Conservation (phyloP, 2,113 vertebrate genomes). For the Chionomys nivalis region DNA sequence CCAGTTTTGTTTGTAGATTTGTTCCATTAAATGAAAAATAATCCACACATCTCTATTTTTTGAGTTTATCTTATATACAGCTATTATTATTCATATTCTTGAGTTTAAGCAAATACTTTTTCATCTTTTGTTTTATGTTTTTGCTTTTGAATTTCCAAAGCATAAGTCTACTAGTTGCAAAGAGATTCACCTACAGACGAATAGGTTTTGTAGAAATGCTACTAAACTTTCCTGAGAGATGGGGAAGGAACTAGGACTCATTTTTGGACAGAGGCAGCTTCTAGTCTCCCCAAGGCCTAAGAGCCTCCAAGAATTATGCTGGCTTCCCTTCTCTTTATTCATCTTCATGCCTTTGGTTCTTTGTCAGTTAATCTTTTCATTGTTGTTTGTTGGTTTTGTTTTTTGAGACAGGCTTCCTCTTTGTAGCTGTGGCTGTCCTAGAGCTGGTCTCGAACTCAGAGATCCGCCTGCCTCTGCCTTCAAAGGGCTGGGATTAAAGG, state of each 20-base stretch:
- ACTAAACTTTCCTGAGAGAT: background rate
- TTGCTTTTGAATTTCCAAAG: slow-evolving; percentile 6
- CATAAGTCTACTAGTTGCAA: background rate
- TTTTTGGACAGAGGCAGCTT: background rate
- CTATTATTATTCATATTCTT: background rate
- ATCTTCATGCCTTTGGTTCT: background rate
- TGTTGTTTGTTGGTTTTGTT: too few species aligned
- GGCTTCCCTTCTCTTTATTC: background rate
- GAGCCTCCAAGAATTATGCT: background rate
- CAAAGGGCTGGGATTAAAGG: background rate
- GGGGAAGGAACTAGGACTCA: background rate
- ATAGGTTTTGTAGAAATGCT: background rate
- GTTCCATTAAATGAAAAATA: background rate
- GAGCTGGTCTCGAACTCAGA: background rate
- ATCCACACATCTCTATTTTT: background rate
- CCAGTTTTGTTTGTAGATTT: background rate
- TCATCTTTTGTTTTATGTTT: background rate
- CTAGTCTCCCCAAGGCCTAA: background rate
- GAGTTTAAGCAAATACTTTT: background rate
- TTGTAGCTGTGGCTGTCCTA: too few species aligned
- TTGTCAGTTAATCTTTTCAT: background rate
- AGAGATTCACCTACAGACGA: background rate
- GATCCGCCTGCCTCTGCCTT: background rate
- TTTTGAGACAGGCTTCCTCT: too few species aligned
- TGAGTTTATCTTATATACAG: background rate